Conservation (phyloP, 2,113 vertebrate genomes). For the Siniperca chuatsi region DNA sequence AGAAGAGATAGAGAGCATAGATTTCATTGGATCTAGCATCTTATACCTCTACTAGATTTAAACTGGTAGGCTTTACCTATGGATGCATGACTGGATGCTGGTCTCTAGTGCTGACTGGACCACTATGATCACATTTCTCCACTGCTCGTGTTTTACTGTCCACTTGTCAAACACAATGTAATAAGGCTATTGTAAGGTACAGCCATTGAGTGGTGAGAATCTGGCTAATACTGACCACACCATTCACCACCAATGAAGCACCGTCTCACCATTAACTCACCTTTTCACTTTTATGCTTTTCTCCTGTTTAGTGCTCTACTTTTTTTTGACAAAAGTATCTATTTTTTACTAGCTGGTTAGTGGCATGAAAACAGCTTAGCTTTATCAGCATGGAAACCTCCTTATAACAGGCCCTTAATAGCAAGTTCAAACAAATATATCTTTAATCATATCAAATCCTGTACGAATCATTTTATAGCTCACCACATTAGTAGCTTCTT, state of each 20-base stretch:
- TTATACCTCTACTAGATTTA: neutral
- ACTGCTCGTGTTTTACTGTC: neutral
- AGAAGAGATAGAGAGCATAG: neutral
- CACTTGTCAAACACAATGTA: conserved; percentile 13
- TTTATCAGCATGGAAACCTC: conserved; percentile 1
- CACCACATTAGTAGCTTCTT: neutral
- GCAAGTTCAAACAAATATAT: neutral
- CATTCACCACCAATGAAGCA: neutral
- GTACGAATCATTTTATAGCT: neutral
- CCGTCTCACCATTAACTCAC: neutral
- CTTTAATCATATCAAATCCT: neutral
- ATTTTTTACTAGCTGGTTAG: neutral
- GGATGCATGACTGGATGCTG: neutral
- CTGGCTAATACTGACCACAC: neutral
- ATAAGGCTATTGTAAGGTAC: neutral
- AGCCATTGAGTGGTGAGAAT: neutral
- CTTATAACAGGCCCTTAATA: neutral
- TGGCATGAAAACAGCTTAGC: neutral
- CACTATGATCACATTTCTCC: neutral
- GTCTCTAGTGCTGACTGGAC: neutral
- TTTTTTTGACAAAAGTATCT: too few species aligned
- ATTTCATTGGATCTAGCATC: neutral
- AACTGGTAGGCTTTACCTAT: neutral
- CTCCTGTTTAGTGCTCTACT: neutral
- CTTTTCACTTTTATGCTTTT: neutral